Evolutionary conservation across 2,113 vertebrate genomes (phyloP).

Genomic region (Chaetodon auriga): DNA sequence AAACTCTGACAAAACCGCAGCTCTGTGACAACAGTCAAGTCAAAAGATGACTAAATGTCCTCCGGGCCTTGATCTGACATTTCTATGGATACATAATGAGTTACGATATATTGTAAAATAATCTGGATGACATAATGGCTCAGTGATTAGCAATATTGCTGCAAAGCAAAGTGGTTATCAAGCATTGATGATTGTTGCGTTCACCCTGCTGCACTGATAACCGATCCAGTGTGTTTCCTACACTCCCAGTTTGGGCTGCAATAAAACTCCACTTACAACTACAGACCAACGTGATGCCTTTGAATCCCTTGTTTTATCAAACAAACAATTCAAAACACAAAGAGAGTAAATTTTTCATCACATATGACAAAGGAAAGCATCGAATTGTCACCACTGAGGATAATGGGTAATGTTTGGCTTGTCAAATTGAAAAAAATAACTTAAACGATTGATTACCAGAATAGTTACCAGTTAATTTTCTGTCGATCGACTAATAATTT

Average conservation of each 20-base stretch:
- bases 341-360: neutral
- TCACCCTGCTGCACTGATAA: slow-evolving; percentile 11
- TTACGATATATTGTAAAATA: slow-evolving; percentile 5
- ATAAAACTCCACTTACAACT: neutral
- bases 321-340: neutral
- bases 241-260: neutral
- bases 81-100: neutral
- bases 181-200: neutral
- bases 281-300: neutral
- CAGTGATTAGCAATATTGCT: no score
- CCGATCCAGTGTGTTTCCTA: neutral
- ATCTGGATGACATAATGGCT: neutral
- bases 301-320: neutral
- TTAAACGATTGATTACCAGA: neutral
- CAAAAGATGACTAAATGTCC: neutral
- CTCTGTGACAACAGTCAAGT: neutral
- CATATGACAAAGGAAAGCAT: neutral
- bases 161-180: no score
- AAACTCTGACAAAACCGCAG: slow-evolving; percentile 17
- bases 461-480: neutral
- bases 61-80: neutral
- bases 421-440: neutral
- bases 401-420: neutral
- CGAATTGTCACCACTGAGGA: neutral
- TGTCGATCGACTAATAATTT: neutral